phyloP scores from a whole-genome alignment of 35 echinoderm and acorn worm species.

The Eucidaris tribuloides region DNA sequence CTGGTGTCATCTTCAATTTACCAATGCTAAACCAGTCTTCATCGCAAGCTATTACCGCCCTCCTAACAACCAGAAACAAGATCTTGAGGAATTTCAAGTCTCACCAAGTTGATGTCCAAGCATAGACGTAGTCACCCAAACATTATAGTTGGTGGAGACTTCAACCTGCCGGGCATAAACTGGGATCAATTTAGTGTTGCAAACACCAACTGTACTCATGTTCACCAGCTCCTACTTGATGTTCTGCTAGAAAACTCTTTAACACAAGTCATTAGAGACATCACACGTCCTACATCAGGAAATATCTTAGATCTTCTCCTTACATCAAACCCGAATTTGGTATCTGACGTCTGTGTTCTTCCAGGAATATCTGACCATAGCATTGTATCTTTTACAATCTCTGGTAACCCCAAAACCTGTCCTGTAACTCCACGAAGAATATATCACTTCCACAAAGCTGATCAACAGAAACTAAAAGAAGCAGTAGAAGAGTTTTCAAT shows the following conservation, averaged over 20 bases:
- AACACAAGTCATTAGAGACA: neutral
- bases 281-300: constrained; percentile 35
- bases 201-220: neutral
- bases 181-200: neutral
- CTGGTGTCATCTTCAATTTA: constrained; percentile 33
- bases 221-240: constrained; percentile 12
- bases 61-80: neutral
- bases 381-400: constrained; percentile 27
- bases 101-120: neutral
- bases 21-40: constrained; percentile 21
- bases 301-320: constrained; percentile 35
- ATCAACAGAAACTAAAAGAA: neutral
- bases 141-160: constrained; percentile 41
- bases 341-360: neutral
- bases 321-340: neutral
- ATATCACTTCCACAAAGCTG: constrained; percentile 34
- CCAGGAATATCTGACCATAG: constrained; percentile 42
- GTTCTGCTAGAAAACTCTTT: constrained; percentile 23
- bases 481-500: neutral
- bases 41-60: constrained; percentile 50
- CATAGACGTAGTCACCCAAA: constrained; percentile 9
- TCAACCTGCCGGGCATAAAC: constrained; percentile 50
- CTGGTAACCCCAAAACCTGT: constrained; percentile 8
- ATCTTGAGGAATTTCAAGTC: neutral
- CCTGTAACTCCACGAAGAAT: neutral